Percentiles rank a stretch among this genome's conserved stretches.
phyloP scores from a whole-genome alignment of 2,797 vertebrate genomes.

The Fringilla coelebs region DNA sequence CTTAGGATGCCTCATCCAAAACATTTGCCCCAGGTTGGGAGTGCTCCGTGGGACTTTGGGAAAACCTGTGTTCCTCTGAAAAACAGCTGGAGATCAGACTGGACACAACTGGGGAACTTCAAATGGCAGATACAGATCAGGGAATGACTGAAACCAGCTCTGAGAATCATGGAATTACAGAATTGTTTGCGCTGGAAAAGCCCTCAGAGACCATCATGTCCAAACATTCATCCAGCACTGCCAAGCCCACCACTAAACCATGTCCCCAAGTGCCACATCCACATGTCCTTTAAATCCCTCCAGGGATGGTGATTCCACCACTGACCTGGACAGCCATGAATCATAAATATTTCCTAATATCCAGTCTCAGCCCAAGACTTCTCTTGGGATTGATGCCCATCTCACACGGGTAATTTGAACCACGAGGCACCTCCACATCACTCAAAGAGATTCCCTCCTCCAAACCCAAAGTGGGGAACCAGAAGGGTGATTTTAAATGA shows the following conservation, averaged over 20 bases:
- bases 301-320: background rate
- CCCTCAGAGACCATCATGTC: background rate
- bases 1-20: background rate
- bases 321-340: background rate
- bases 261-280: background rate
- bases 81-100: background rate
- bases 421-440: fast-evolving
- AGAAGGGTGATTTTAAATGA: fast-evolving
- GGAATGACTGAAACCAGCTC: background rate
- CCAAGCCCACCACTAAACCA: background rate
- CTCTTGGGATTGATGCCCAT: background rate
- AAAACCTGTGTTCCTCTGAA: background rate
- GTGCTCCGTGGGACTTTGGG: background rate
- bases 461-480: fast-evolving
- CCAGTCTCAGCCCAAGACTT: background rate
- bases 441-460: background rate
- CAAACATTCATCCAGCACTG: background rate
- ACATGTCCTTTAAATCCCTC: background rate
- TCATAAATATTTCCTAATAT: background rate
- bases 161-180: background rate
- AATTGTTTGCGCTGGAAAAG: background rate
- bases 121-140: background rate
- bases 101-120: background rate
- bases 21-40: background rate
- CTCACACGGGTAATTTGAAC: background rate